phyloP scores from a whole-genome alignment of 2,797 vertebrate species.

The Oophaga sylvatica region DNA sequence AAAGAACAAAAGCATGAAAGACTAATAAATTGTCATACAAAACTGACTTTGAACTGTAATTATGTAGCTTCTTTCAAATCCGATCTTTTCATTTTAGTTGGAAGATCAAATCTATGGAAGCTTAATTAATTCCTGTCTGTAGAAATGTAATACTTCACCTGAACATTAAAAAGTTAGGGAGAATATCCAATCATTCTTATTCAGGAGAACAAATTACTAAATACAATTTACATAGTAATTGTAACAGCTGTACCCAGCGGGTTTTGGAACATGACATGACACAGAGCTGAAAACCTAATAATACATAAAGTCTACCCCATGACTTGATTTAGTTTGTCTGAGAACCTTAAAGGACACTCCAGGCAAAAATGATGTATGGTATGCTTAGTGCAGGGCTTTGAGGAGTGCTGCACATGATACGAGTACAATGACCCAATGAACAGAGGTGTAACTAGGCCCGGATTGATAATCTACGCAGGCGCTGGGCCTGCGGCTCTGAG shows the following conservation, averaged over 20 bases:
- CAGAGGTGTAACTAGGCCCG: no score
- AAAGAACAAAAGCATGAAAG: slow-evolving; percentile 18
- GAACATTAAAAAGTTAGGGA: slow-evolving; percentile 13
- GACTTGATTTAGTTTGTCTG: background rate
- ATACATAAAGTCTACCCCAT: no score
- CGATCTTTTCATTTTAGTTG: background rate
- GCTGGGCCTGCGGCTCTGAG: no score
- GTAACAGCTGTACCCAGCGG: slow-evolving; percentile 6
- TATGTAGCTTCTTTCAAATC: background rate
- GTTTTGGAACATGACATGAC: slow-evolving; percentile 8
- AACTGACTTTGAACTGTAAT: background rate
- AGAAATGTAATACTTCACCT: slow-evolving; percentile 16
- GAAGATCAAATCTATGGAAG: background rate
- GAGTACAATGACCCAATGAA: no score
- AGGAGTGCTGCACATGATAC: no score
- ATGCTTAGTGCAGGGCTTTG: no score
- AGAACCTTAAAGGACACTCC: background rate
- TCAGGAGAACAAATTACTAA: slow-evolving; percentile 6
- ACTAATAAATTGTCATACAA: slow-evolving; percentile 9
- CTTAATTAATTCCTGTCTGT: slow-evolving; percentile 2
- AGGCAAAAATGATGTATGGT: no score
- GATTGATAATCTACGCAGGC: no score
- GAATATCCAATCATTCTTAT: background rate
- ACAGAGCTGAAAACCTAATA: background rate
- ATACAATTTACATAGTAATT: background rate